A percentile compares a stretch with the other conserved stretches of the same genome.
Evolutionary conservation across 2,888 invertebrate species (phyloP).

Genomic region (Drosophila colorata): DNA sequence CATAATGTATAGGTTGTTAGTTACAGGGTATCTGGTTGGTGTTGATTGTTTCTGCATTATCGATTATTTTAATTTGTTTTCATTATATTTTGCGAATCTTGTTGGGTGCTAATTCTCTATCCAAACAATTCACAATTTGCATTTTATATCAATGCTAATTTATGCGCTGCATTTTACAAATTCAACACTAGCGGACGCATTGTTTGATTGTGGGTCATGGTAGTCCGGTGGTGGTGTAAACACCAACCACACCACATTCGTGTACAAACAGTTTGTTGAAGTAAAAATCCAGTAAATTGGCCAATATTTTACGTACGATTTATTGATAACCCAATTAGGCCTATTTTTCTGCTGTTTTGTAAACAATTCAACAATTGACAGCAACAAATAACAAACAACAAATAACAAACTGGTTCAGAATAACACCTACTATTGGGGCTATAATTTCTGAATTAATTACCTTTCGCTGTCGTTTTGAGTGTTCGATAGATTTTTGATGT

Average conservation of each 20-base stretch:
- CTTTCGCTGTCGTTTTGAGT: conserved; percentile 25
- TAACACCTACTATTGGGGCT: conserved; percentile 19
- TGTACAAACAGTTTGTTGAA: conserved; percentile 11
- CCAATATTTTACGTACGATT: conserved; percentile 62
- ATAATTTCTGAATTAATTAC: conserved; percentile 58
- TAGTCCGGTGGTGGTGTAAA: conserved; percentile 10
- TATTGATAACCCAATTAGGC: conserved; percentile 69
- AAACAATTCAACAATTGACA: conserved; percentile 40
- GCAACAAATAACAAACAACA: conserved; percentile 15
- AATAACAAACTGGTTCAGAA: conserved; percentile 16
- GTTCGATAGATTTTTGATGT: conserved; percentile 32
- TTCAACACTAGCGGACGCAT: conserved; percentile 12
- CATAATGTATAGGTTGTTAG: not conserved
- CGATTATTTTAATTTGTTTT: conserved; percentile 49
- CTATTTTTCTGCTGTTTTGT: conserved; percentile 49
- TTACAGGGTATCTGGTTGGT: not conserved
- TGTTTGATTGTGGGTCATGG: conserved; percentile 27
- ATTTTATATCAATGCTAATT: conserved; percentile 51
- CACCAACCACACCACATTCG: not conserved
- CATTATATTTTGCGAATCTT: conserved; percentile 32
- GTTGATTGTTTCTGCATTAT: conserved; percentile 3
- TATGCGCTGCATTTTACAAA: conserved; percentile 55
- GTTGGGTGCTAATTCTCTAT: conserved; percentile 47
- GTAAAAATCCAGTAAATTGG: conserved; percentile 56
- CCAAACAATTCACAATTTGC: conserved; percentile 47